Evolutionary conservation across 2,113 vertebrate genomes (phyloP).

Genomic region (Cyprinodon variegatus): DNA sequence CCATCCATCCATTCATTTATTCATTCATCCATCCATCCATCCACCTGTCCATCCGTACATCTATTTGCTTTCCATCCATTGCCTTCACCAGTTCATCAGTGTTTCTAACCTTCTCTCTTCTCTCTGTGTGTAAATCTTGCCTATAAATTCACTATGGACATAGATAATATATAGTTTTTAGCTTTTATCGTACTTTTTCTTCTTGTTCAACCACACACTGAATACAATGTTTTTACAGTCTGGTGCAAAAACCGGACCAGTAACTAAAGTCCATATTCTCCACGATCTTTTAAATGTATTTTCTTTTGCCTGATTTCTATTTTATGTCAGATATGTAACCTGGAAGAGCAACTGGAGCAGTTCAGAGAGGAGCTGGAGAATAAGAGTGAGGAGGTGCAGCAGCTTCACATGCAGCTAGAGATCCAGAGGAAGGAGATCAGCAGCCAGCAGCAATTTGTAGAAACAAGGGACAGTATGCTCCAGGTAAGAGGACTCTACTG

Average conservation of each 20-base stretch:
- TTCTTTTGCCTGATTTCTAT: neutral
- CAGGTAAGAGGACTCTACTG: conserved; percentile 77
- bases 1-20: no score
- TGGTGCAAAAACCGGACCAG: neutral
- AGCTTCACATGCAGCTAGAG: conserved; percentile 97
- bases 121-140: neutral
- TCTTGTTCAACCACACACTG: neutral
- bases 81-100: no score
- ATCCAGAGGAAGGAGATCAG: conserved; percentile 93
- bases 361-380: conserved; percentile 98
- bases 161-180: neutral
- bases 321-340: conserved; percentile 86
- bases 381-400: conserved; percentile 97
- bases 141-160: neutral
- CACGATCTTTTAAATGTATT: neutral
- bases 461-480: conserved; percentile 86
- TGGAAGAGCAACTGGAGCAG: conserved; percentile 97
- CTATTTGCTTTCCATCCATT: no score
- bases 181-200: neutral
- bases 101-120: no score
- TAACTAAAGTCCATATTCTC: neutral
- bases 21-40: no score
- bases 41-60: no score
- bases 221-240: neutral
- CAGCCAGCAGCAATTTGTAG: conserved; percentile 87